Conservation (phyloP, 1,140 invertebrate species). For the Episyrphus balteatus region DNA sequence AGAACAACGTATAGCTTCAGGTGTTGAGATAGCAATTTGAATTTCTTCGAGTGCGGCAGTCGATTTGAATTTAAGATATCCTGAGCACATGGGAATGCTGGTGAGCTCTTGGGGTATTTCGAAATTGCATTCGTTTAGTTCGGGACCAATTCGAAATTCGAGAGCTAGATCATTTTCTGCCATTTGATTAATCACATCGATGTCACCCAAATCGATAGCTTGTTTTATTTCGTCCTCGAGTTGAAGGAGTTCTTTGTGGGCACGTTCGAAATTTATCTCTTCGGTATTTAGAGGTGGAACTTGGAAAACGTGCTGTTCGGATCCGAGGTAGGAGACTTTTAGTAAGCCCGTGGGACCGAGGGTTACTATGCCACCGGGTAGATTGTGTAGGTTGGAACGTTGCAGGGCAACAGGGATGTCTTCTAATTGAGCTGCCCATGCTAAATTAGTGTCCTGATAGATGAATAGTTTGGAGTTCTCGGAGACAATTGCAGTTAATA, state of each 20-base stretch:
- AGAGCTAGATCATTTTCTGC: constrained; percentile 26
- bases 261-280: constrained; percentile 26
- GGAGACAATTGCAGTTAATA: constrained; percentile 46
- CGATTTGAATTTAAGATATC: constrained; percentile 16
- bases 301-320: constrained; percentile 30
- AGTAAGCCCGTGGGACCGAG: constrained; percentile 20
- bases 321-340: constrained; percentile 27
- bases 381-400: constrained; percentile 24
- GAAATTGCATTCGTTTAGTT: constrained; percentile 16
- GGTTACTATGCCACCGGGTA: constrained; percentile 28
- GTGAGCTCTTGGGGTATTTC: constrained; percentile 25
- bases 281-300: constrained; percentile 25
- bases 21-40: constrained; percentile 19
- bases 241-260: constrained; percentile 30
- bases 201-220: constrained; percentile 26
- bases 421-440: constrained; percentile 60
- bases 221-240: constrained; percentile 35
- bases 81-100: constrained; percentile 14
- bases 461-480: constrained; percentile 53
- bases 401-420: constrained; percentile 27
- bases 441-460: constrained; percentile 57
- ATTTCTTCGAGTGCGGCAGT: constrained; percentile 23
- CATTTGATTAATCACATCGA: constrained; percentile 27
- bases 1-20: constrained; percentile 20
- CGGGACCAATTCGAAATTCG: constrained; percentile 16